Evolutionary conservation across 1,140 invertebrate genomes (phyloP).

Genomic region (Plutomurus gul): DNA sequence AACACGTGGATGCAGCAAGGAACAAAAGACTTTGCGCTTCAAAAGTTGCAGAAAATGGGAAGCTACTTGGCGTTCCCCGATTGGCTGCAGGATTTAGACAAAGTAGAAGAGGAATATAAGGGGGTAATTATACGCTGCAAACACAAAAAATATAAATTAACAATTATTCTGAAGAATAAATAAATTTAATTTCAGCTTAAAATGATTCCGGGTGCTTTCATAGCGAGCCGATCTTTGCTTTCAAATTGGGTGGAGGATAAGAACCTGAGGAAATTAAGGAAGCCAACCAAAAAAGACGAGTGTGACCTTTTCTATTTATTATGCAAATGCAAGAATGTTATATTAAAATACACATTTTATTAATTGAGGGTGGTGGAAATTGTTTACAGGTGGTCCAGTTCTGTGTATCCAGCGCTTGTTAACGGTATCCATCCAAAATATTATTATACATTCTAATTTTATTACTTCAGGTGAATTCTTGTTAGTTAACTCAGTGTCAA

Average conservation of each 20-base stretch:
- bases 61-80: constrained; percentile 71
- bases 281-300: constrained; percentile 56
- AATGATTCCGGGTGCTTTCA: constrained; percentile 59
- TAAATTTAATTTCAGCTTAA: constrained; percentile 48
- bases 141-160: background rate
- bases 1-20: constrained; percentile 67
- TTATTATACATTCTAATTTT: no score
- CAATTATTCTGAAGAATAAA: background rate
- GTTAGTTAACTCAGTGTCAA: no score
- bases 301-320: constrained; percentile 15
- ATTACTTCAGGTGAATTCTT: no score
- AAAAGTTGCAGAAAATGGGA: constrained; percentile 66
- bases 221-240: constrained; percentile 61
- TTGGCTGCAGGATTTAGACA: constrained; percentile 59
- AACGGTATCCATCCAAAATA: no score
- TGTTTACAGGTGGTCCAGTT: no score
- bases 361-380: constrained; percentile 57
- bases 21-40: constrained; percentile 63
- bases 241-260: constrained; percentile 41
- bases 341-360: no score
- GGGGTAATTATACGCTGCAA: constrained; percentile 55
- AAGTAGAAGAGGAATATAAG: constrained; percentile 59
- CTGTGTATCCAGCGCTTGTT: constrained; percentile 61
- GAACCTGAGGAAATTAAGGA: constrained; percentile 57
- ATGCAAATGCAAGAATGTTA: no score